A percentile compares a stretch with the other conserved stretches of the same genome.
phyloP scores from a whole-genome alignment of 2,797 vertebrate species.

The Sebastiscus albofasciatus region DNA sequence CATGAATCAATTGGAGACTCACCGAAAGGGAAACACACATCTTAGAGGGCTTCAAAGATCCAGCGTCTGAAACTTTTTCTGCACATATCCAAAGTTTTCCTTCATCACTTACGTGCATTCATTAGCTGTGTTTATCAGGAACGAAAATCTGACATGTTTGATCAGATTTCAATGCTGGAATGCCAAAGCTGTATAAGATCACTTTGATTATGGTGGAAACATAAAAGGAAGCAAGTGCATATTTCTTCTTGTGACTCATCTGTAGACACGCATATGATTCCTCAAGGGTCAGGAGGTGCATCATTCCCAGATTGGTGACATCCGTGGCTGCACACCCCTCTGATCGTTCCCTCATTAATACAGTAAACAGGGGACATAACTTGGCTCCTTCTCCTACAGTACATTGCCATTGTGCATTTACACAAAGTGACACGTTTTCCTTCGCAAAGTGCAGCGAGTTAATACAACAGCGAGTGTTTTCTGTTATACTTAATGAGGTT shows the following conservation, averaged over 20 bases:
- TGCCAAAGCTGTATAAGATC: not conserved
- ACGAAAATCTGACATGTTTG: slow-evolving; percentile 7
- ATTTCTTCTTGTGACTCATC: slow-evolving; percentile 4
- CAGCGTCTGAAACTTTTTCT: not conserved
- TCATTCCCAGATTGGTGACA: slow-evolving; percentile 10
- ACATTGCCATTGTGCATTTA: not conserved
- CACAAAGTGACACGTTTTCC: slow-evolving; percentile 19
- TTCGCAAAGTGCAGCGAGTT: not conserved
- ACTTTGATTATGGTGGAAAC: slow-evolving; percentile 19
- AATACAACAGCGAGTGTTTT: slow-evolving; percentile 15
- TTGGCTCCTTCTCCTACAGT: not conserved
- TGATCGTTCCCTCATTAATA: not conserved
- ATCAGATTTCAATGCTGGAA: slow-evolving; percentile 1
- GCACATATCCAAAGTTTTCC: not conserved
- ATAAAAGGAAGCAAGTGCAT: not conserved
- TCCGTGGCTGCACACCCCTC: not conserved
- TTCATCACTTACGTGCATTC: not conserved
- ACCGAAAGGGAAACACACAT: not conserved
- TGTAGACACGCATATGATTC: not conserved
- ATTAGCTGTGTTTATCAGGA: not conserved
- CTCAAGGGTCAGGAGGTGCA: slow-evolving; percentile 3
- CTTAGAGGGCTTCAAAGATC: not conserved
- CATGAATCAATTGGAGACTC: slow-evolving; percentile 12
- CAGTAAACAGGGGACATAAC: not conserved
- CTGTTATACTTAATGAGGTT: slow-evolving; percentile 52